These are phyloP conservation scores for Rutpela maculata DNA, from an alignment of 2,888 invertebrate species.

Conservation along the genomic window DNA sequence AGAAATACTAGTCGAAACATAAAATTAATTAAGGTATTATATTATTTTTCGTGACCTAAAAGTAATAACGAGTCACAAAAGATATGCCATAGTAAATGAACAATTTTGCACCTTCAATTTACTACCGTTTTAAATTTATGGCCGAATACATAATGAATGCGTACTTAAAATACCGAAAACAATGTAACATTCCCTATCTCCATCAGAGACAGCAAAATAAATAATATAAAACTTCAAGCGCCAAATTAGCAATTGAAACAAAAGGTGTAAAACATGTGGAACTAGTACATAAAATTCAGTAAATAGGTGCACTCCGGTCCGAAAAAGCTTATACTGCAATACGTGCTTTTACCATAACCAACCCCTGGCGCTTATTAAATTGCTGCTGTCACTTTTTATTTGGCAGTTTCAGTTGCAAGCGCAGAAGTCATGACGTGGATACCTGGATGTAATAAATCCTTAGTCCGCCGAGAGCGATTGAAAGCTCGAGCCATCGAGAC, in stretches of 20 bases:
- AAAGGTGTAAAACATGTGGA: constrained; percentile 3
- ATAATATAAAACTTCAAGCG: background rate
- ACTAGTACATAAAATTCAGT: constrained; percentile 8
- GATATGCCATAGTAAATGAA: background rate
- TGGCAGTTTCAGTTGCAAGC: constrained; percentile 55
- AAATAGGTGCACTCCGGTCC: background rate
- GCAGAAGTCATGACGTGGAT: constrained; percentile 59
- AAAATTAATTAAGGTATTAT: no score
- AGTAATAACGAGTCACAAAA: no score
- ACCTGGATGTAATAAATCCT: constrained; percentile 59
- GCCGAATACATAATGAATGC: background rate
- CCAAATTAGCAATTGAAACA: background rate
- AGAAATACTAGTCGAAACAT: no score
- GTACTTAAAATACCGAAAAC: background rate
- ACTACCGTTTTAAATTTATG: background rate
- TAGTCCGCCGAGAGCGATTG: constrained; percentile 62
- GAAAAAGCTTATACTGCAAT: constrained; percentile 61
- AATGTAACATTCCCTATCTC: background rate
- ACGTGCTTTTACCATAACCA: constrained; percentile 60
- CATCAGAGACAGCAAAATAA: background rate
- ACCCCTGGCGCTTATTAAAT: constrained; percentile 64
- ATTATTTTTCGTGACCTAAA: no score
- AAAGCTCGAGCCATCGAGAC: constrained; percentile 62
- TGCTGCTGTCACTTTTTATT: constrained; percentile 65
- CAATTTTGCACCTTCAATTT: background rate